Evolutionary conservation across 2,888 invertebrate genomes (phyloP), one percentile per base, ranked within the genome.

Genomic region (Blastobasis adustella): DNA sequence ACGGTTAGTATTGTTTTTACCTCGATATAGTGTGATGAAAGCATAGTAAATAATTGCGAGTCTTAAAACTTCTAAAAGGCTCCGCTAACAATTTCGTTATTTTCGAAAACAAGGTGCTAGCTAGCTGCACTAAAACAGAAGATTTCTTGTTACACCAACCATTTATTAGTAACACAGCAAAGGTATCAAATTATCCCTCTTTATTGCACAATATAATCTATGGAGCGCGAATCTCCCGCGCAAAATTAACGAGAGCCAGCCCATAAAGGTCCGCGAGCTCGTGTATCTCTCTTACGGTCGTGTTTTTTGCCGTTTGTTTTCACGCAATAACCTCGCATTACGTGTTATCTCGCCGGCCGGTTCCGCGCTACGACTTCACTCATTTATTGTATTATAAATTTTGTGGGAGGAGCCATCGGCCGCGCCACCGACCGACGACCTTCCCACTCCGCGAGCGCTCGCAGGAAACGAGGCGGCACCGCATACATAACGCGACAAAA

Each of bases 341-440:
- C 78, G 69, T 73, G 79, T 75, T 84, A 84, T 77, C 79, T 73
- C 62, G 67, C 67, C 71, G 65, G 79, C 82, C 79, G 82, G 80
- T 82, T 83, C 71, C 73, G 65, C 71, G 65, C 66, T 65, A 66
- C 71, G 72, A 76, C 77, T 80, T 77, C 69, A 74, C 75, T 82
- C 83, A 80, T 84, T 84, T 87, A 83, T 81, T 82, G 82, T 79
- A 84, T 84, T 82, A 83, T 82, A 78, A 83, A 86, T 85, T 78
- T 82, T 67, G 83, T 87, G 85, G 88, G 88, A 79, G 88, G 88
- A 76, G 87, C 78, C 60, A 79, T 72, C 68, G 73, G 61, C 56
- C 67, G 68, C 66, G 67, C 71, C 62, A 71, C 63, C 70, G 76
- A 69, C 62, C 71, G 77, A 23, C 23, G 23, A 66, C 79, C 86